Percentiles rank a stretch among this genome's conserved stretches.
Conservation (phyloP, 2,888 invertebrate species). For the Trissolcus brochymenae region DNA sequence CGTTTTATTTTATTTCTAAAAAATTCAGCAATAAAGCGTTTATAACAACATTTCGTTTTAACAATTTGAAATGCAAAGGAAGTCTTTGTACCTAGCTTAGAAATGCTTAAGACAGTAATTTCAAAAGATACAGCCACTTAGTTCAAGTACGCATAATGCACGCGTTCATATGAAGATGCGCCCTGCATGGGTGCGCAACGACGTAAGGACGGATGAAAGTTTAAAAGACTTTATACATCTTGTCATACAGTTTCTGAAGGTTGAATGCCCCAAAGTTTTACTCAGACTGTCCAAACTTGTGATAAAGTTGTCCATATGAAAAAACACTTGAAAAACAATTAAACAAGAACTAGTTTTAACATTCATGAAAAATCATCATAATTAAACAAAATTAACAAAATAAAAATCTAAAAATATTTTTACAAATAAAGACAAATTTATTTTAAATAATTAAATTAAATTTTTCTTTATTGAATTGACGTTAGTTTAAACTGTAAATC, state of each 20-base stretch:
- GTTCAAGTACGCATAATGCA: slow-evolving; percentile 25
- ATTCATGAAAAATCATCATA: too few relatives aligned
- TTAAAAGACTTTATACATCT: too few relatives aligned
- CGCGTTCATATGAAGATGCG: slow-evolving; percentile 23
- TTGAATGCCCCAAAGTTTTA: slow-evolving; percentile 5
- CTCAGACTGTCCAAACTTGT: neutral
- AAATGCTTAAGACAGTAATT: slow-evolving; percentile 18
- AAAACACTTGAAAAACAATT: too few relatives aligned
- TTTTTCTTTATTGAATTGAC: too few relatives aligned
- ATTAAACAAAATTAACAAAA: neutral
- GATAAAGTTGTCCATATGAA: too few relatives aligned
- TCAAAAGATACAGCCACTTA: slow-evolving; percentile 26
- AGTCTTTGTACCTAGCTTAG: slow-evolving; percentile 16
- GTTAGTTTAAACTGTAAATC: neutral
- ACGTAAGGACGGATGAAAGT: too few relatives aligned
- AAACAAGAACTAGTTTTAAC: too few relatives aligned
- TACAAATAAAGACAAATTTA: neutral
- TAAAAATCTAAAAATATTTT: neutral
- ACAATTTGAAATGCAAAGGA: slow-evolving; percentile 8
- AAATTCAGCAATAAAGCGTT: too few relatives aligned
- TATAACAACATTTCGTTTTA: neutral
- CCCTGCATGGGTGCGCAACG: neutral
- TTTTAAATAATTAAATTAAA: neutral
- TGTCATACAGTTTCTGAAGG: neutral
- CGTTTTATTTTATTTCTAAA: too few relatives aligned